Conservation (phyloP, 2,113 vertebrate species). For the Nothobranchius kuhntae region DNA sequence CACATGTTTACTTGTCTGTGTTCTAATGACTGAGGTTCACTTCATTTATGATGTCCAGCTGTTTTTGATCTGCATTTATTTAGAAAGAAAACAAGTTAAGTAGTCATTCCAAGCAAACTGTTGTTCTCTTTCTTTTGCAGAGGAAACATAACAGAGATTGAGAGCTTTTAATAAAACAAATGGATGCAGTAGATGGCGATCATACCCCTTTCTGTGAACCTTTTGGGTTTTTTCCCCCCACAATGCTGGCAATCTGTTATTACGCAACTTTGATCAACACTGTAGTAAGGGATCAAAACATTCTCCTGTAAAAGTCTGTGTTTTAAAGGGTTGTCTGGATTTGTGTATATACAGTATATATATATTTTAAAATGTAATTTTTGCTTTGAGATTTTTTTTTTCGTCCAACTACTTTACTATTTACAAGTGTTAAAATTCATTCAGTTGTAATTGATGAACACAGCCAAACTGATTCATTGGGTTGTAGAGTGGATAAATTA, state of each 20-base stretch:
- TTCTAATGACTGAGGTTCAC: slow-evolving; percentile 42
- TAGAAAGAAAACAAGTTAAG: slow-evolving; percentile 51
- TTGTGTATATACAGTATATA: slow-evolving; percentile 71
- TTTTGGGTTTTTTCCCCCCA: slow-evolving; percentile 44
- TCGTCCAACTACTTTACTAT: slow-evolving; percentile 59
- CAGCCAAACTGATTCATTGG: slow-evolving; percentile 63
- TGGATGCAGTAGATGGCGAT: slow-evolving; percentile 78
- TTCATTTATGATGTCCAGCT: slow-evolving; percentile 50
- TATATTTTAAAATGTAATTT: slow-evolving; percentile 77
- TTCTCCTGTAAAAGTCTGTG: slow-evolving; percentile 72
- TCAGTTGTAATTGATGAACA: slow-evolving; percentile 61
- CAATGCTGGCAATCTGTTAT: slow-evolving; percentile 57
- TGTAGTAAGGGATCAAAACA: slow-evolving; percentile 76
- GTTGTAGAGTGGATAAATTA: slow-evolving; percentile 68
- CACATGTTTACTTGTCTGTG: slow-evolving; percentile 27
- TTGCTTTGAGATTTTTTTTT: slow-evolving; percentile 69
- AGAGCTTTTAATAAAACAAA: slow-evolving; percentile 78
- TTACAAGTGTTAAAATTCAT: slow-evolving; percentile 68
- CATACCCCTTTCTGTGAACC: slow-evolving; percentile 55
- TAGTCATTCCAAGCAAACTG: slow-evolving; percentile 80
- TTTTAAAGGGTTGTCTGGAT: slow-evolving; percentile 74
- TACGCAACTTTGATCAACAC: slow-evolving; percentile 64
- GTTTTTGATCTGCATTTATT: slow-evolving; percentile 60
- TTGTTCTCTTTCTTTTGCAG: slow-evolving; percentile 82
- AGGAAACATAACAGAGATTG: slow-evolving; percentile 79